Conservation (phyloP, 2,888 invertebrate genomes). For the Acanthopleura granulata region DNA sequence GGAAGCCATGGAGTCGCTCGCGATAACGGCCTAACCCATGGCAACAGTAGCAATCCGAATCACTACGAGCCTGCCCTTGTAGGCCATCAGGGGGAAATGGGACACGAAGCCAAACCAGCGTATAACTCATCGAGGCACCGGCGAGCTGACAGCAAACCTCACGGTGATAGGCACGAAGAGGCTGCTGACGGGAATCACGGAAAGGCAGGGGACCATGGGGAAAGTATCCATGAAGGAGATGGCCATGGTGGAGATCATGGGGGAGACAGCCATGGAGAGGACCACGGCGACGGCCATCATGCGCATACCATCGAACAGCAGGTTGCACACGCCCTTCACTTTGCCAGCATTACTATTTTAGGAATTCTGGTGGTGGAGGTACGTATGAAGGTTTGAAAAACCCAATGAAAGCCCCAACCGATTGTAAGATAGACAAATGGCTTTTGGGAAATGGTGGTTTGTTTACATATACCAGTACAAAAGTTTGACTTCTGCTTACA, state of each 20-base stretch:
- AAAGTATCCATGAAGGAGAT: background rate
- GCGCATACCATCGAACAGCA: constrained; percentile 43
- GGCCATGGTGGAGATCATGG: background rate
- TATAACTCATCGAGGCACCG: background rate
- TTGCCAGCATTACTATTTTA: constrained; percentile 54
- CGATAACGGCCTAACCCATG: background rate
- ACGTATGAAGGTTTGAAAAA: constrained; percentile 22
- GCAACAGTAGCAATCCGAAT: background rate
- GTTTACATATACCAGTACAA: no score
- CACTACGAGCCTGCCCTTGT: no score
- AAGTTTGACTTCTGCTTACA: no score
- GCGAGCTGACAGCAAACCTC: background rate
- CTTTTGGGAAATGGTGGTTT: no score
- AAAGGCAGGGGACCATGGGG: no score
- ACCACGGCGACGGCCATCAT: constrained; percentile 11
- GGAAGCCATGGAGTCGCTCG: background rate
- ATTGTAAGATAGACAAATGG: no score
- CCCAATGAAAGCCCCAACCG: no score
- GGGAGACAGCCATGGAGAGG: background rate
- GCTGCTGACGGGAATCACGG: no score
- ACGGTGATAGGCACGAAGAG: no score
- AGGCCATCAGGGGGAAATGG: background rate
- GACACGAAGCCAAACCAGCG: background rate
- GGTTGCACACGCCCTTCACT: constrained; percentile 58
- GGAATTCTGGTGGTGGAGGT: constrained; percentile 54